Base-by-base conservation (phyloP, 2,888 invertebrate species). In the Yponomeuta malinellus region DNA sequence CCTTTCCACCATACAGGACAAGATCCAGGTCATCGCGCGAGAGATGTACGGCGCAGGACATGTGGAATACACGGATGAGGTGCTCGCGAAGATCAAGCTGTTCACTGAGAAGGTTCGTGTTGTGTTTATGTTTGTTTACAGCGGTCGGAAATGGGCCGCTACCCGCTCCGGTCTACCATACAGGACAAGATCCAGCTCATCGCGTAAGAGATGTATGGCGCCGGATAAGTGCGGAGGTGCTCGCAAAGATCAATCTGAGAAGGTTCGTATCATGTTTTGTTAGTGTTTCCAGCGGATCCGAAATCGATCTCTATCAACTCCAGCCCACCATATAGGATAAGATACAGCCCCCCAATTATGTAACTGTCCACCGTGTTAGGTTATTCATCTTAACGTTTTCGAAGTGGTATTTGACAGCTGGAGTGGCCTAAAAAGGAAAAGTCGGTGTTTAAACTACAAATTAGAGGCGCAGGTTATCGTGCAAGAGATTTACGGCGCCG, bases 11-110 rank as follows among this genome's bases (percentile, higher is more conserved):
- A 94, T 99, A 12, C 94, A 95, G 75, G 95, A 97, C 2, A 99
- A 99, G 91, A 97, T 99, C 74, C 93, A 94, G 76, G 95, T 87
- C 10, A 98, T 99, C 79, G 98, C 99, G 0, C 94, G 92, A 71
- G 96, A 98, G 83, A 98, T 99, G 95, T 99, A 99, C 81, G 99
- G 99, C 2, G 99, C 99, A n/a, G 97, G 95, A 33, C 92, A 95
- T 52, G 94, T 99, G 23, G 95, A 96, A 74, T 93, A 98, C 71
- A 93, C 95, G 0, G 94, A 95, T 4, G 93, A 94, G 72, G 98
- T 98, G 2, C 83, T 94, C 78, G 92, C 94, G 74, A 95, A 95
- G 81, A 93, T 98, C 66, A 92, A 95, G 72, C 86, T 93, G 68
- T 96, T 96, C 78, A 95, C 94, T 71, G 93, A 94, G 78, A 96